Base-by-base conservation (phyloP, 2,113 vertebrate genomes). In the Ardeotis arabs region DNA sequence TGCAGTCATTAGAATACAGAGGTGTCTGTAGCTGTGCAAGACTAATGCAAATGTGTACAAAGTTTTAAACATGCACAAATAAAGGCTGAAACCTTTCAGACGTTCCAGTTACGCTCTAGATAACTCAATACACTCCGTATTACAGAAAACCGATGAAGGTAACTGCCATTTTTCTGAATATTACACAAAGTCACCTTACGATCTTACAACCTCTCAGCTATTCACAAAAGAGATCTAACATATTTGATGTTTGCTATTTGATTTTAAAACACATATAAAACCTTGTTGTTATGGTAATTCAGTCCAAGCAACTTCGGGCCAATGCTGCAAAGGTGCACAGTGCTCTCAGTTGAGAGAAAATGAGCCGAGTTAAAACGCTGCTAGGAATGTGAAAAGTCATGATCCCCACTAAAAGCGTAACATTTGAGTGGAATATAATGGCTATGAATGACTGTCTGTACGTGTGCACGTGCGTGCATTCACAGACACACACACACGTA, bases 21-120 rank as follows among this genome's bases (percentile, higher is more conserved):
- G 93, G 95, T 94, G 96, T 95, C 84, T 94, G 92, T 89, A 94
- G 92, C 96, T 97, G 95, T 95, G 96, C 95, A 96, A 95, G 91
- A 84, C 89, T 95, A 93, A 93, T 91, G 92, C 94, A 92, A 85
- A 95, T 89, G 92, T 85, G 92, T 91, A 95, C 94, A 95, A 81
- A 89, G 74, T 83, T 76, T 67, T 59, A 79, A 91, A 94, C 93
- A 96, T 95, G 95, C 90, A 95, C 92, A 93, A 94, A 93, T 67
- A 76, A 90, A 95, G 77, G 83, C 3, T 78, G 88, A 93, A 91
- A 89, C 74, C 88, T 93, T 92, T 52, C 91, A 84, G 60, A 59
- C 67, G n/a, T 87, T 86, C 91, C 90, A 84, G 23, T 89, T 69
- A 72, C 21, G 81, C 68, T 93, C 90, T 49, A 94, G 81, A 58